Evolutionary conservation across 2,888 invertebrate genomes (phyloP).

Genomic region (Caradrina clavipalpis): DNA sequence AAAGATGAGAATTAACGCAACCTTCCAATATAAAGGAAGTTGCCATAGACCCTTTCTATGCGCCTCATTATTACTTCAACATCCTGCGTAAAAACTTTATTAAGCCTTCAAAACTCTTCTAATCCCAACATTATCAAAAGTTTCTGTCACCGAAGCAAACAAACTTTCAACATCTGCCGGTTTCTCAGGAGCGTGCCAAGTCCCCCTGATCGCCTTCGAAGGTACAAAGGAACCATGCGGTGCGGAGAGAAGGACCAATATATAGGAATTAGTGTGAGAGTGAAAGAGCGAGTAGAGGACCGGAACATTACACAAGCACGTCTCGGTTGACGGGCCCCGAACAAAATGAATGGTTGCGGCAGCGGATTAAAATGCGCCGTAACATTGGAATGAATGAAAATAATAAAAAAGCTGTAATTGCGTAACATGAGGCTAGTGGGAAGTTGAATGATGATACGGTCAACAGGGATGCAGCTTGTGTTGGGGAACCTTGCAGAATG

Average conservation of each 20-base stretch:
- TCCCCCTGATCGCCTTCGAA: constrained; percentile 86
- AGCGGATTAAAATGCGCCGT: constrained; percentile 87
- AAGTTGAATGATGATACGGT: constrained; percentile 63
- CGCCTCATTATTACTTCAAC: constrained; percentile 54
- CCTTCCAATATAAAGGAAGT: constrained; percentile 1
- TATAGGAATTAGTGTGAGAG: constrained; percentile 33
- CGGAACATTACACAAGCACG: constrained; percentile 88
- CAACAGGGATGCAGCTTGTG: constrained; percentile 56
- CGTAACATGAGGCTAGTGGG: constrained; percentile 82
- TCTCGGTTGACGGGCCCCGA: constrained; percentile 88
- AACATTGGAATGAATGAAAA: constrained; percentile 86
- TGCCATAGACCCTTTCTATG: constrained; percentile 8
- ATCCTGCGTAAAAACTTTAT: constrained; percentile 63
- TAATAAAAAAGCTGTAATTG: constrained; percentile 82
- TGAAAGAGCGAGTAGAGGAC: constrained; percentile 74
- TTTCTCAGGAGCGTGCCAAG: constrained; percentile 89
- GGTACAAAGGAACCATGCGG: constrained; percentile 84
- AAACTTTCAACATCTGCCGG: constrained; percentile 88
- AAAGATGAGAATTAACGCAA: constrained; percentile 15
- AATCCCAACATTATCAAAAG: constrained; percentile 79
- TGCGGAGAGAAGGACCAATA: constrained; percentile 72
- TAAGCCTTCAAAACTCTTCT: constrained; percentile 70
- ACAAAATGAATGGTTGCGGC: constrained; percentile 86
- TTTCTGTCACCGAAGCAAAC: constrained; percentile 79
- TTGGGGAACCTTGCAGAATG: constrained; percentile 21